Percentiles rank a stretch among this genome's conserved stretches.
Evolutionary conservation across 2,888 invertebrate species (phyloP).

Genomic region (Synergus laeviventris): DNA sequence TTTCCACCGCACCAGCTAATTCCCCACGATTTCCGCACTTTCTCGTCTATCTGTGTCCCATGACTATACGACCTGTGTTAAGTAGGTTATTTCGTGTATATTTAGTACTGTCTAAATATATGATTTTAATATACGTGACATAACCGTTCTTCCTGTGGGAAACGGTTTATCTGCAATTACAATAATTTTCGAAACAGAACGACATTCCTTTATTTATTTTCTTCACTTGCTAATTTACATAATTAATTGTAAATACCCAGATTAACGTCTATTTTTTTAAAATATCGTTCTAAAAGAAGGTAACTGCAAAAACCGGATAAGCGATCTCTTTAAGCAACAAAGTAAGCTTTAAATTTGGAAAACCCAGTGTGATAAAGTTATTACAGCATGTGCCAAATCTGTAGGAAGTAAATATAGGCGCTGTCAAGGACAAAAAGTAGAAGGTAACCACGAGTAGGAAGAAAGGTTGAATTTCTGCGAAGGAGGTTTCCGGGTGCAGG

Average conservation of each 20-base stretch:
- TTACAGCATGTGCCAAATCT: neutral
- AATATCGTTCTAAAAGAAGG: too few species aligned
- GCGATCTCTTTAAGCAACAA: neutral
- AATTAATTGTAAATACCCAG: too few species aligned
- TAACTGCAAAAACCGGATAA: neutral
- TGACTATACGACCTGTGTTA: conserved; percentile 25
- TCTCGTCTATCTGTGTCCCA: conserved; percentile 62
- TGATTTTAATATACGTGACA: neutral
- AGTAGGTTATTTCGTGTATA: conserved; percentile 8
- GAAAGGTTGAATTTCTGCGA: conserved; percentile 55
- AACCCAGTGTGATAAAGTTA: neutral
- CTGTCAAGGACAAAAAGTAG: conserved; percentile 44
- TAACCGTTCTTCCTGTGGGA: too few species aligned
- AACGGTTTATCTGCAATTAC: too few species aligned
- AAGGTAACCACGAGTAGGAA: conserved; percentile 57
- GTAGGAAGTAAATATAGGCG: neutral
- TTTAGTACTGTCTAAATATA: conserved; percentile 2
- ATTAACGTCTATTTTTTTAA: too few species aligned
- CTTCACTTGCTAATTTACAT: too few species aligned
- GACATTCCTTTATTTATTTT: too few species aligned
- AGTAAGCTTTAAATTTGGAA: neutral
- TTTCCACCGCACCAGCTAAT: conserved; percentile 53
- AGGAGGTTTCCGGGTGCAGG: conserved; percentile 61
- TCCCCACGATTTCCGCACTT: conserved; percentile 57
- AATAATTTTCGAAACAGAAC: too few species aligned